phyloP scores from a whole-genome alignment of 2,113 vertebrate genomes.

The Calidris pugnax region DNA sequence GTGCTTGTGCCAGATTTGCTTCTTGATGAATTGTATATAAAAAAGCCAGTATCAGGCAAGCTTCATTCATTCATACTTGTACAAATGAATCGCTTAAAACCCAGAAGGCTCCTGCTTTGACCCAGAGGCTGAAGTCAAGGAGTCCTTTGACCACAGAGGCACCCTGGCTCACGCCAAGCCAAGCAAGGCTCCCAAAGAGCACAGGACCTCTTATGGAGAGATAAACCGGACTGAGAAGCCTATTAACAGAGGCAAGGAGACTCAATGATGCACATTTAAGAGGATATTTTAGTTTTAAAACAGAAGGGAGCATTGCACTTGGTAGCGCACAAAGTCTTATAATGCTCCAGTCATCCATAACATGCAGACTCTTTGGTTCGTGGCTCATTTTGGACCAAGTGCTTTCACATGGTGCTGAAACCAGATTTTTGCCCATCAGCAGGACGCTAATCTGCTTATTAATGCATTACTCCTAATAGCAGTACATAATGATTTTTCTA shows the following conservation, averaged over 20 bases:
- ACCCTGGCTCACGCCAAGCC: neutral
- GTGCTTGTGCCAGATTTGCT: neutral
- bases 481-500: conserved; percentile 1
- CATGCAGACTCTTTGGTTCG: neutral
- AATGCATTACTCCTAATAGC: neutral
- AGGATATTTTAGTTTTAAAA: neutral
- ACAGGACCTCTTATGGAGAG: neutral
- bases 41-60: neutral
- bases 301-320: neutral
- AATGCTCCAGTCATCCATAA: neutral
- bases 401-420: neutral
- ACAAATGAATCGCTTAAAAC: neutral
- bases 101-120: neutral
- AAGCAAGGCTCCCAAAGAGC: neutral
- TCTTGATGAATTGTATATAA: neutral
- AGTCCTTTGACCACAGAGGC: neutral
- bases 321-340: neutral
- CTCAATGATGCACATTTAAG: neutral
- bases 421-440: neutral
- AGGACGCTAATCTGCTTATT: neutral
- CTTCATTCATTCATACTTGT: neutral
- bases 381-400: neutral
- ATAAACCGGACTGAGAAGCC: neutral
- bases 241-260: neutral
- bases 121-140: neutral